Evolutionary conservation across 2,113 vertebrate genomes (phyloP).

Genomic region (Marmota monax): DNA sequence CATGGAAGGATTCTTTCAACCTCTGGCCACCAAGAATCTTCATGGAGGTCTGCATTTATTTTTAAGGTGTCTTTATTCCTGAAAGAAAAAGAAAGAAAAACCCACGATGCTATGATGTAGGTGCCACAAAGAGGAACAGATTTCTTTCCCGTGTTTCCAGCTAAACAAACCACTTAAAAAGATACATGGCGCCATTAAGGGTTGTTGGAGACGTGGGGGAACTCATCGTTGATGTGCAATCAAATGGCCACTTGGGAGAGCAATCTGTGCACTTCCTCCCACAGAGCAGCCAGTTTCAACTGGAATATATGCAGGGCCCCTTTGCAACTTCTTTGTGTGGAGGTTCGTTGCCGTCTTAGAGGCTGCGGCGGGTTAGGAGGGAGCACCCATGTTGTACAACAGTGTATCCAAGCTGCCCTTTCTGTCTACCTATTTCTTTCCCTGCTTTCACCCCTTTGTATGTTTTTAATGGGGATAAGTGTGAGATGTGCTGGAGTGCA

Average conservation of each 20-base stretch:
- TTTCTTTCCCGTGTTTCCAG: conserved; percentile 68
- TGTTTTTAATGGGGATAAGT: conserved; percentile 83
- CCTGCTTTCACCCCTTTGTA: conserved; percentile 72
- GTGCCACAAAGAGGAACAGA: conserved; percentile 45
- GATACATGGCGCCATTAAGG: not conserved
- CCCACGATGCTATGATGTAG: not conserved
- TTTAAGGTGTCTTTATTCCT: conserved; percentile 64
- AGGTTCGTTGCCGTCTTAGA: not conserved
- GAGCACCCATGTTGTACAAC: conserved; percentile 59
- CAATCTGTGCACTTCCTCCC: conserved; percentile 68
- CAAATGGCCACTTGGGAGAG: conserved; percentile 68
- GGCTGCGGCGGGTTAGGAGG: conserved; percentile 55
- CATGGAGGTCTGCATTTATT: conserved; percentile 26
- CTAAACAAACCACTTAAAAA: conserved; percentile 65
- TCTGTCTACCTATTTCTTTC: conserved; percentile 69
- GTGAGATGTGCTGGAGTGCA: conserved; percentile 80
- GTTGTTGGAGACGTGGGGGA: not conserved
- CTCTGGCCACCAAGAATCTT: not conserved
- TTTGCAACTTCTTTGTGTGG: conserved; percentile 57
- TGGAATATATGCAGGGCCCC: not conserved
- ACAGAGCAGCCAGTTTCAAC: conserved; percentile 55
- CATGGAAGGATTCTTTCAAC: conserved; percentile 5
- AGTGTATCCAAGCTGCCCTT: conserved; percentile 62
- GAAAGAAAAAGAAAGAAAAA: not conserved
- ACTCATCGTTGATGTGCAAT: conserved; percentile 59